Conservation (phyloP, 2,113 vertebrate genomes). For the Ornithorhynchus anatinus region DNA sequence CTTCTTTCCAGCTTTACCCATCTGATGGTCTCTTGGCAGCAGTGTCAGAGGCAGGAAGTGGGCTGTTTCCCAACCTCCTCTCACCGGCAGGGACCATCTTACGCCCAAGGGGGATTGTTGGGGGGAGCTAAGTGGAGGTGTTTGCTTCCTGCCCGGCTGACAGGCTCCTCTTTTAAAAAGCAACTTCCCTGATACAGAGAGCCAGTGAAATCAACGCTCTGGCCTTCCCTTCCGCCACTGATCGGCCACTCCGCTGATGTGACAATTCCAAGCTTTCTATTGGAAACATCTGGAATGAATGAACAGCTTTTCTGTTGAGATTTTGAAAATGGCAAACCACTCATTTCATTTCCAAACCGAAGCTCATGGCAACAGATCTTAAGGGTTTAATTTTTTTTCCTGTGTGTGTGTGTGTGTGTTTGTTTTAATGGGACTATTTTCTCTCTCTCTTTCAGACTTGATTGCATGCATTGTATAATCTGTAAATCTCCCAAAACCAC, state of each 20-base stretch:
- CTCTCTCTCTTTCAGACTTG: constrained; percentile 4
- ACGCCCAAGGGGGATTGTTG: too few species aligned
- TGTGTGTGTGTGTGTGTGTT: too few species aligned
- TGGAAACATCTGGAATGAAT: constrained; percentile 74
- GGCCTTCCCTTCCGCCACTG: background rate
- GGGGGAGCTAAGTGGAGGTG: too few species aligned
- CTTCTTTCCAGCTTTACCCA: background rate
- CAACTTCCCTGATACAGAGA: too few species aligned
- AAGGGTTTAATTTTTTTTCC: background rate
- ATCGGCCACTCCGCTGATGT: constrained; percentile 41
- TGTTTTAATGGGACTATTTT: background rate
- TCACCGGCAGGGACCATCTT: too few species aligned
- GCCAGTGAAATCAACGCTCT: too few species aligned
- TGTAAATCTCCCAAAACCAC: constrained; percentile 41
- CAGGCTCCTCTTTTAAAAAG: too few species aligned
- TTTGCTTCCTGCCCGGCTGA: too few species aligned
- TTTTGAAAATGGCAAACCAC: constrained; percentile 67
- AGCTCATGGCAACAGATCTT: constrained; percentile 35
- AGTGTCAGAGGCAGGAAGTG: background rate
- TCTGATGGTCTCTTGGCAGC: background rate
- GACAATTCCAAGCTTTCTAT: constrained; percentile 71
- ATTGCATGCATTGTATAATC: constrained; percentile 40
- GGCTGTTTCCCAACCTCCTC: too few species aligned
- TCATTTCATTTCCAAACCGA: constrained; percentile 66
- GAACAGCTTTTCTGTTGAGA: constrained; percentile 57